These are phyloP conservation scores for Tillus elongatus DNA, from an alignment of 2,888 invertebrate genomes.

Conservation along the genomic window DNA sequence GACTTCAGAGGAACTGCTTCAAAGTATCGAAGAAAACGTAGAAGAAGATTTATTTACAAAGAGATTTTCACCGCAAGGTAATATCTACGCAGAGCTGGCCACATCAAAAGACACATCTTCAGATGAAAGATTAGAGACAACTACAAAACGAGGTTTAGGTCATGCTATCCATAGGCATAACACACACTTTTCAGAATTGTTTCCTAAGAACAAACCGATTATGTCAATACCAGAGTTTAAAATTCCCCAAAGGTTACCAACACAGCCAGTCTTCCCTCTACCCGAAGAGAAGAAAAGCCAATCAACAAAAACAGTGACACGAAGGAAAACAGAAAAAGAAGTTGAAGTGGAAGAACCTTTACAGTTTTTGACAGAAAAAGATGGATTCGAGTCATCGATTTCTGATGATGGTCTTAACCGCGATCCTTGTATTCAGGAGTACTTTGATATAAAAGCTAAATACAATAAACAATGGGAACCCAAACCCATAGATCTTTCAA, in stretches of 20 bases:
- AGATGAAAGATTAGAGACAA: background rate
- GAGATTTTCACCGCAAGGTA: constrained; percentile 11
- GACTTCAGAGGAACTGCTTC: constrained; percentile 24
- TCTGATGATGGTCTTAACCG: background rate
- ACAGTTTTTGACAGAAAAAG: background rate
- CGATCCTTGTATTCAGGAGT: background rate
- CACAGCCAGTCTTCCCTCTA: background rate
- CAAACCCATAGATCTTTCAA: no score
- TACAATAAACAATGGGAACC: no score
- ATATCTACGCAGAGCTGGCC: constrained; percentile 23
- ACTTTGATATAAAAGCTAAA: no score
- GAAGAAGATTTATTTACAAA: constrained; percentile 15
- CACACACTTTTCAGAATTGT: background rate
- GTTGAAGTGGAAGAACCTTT: background rate
- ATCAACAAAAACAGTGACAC: no score
- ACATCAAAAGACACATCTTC: background rate
- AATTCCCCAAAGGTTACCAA: background rate
- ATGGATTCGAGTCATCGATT: background rate
- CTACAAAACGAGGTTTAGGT: background rate
- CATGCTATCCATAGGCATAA: no score
- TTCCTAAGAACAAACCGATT: background rate
- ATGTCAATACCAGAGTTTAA: background rate
- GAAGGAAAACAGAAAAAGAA: no score
- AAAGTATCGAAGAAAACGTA: constrained; percentile 15
- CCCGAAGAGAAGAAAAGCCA: no score